Percentiles rank a stretch among this genome's conserved stretches.
These are phyloP conservation scores for Pteruthius melanotis DNA, from an alignment of 2,113 vertebrate species.

Conservation along the genomic window DNA sequence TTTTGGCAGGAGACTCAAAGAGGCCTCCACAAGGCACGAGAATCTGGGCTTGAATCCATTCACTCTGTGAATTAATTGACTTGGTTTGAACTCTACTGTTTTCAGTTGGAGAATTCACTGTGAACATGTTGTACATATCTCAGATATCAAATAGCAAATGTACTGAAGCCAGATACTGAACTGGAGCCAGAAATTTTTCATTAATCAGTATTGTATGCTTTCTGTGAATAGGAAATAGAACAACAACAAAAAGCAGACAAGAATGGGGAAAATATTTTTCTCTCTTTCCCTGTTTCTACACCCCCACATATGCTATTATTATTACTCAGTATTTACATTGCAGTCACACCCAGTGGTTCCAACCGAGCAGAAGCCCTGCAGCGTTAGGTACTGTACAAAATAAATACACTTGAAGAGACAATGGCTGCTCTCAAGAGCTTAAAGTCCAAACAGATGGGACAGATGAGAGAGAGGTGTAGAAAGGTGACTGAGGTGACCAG, in stretches of 20 bases:
- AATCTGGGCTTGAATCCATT: constrained; percentile 85
- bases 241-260: constrained; percentile 70
- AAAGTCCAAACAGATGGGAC: constrained; percentile 9
- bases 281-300: constrained; percentile 63
- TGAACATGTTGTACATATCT: constrained; percentile 87
- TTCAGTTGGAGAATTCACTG: constrained; percentile 87
- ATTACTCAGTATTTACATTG: constrained; percentile 66
- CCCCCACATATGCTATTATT: constrained; percentile 67
- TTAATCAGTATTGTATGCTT: constrained; percentile 78
- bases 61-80: constrained; percentile 87
- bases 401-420: constrained; percentile 42
- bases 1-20: constrained; percentile 81
- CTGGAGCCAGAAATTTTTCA: constrained; percentile 77
- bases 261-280: constrained; percentile 73
- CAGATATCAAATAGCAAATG: constrained; percentile 85
- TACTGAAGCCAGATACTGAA: constrained; percentile 82
- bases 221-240: constrained; percentile 77
- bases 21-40: constrained; percentile 77
- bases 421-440: constrained; percentile 3
- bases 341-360: constrained; percentile 60
- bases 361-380: constrained; percentile 26
- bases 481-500: constrained; percentile 3
- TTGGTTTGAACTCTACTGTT: constrained; percentile 87
- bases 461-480: not conserved
- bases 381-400: constrained; percentile 33